Evolutionary conservation across 1,140 invertebrate genomes (phyloP).

Genomic region (Macrocentrus cingulum): DNA sequence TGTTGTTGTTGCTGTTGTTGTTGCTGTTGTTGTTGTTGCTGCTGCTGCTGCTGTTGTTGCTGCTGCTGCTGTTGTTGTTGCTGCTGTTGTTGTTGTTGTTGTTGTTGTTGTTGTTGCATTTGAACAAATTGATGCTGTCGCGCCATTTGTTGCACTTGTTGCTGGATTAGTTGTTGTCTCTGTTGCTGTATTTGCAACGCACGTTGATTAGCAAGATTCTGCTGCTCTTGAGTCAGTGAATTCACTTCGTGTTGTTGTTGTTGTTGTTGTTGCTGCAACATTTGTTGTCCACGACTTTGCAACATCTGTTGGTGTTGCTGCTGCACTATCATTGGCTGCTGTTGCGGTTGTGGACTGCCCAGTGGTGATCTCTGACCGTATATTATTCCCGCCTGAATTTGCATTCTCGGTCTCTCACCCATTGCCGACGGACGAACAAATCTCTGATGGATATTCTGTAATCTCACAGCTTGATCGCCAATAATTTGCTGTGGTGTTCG

Average conservation of each 20-base stretch:
- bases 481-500: slow-evolving; percentile 53
- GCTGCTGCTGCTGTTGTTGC: too few relatives aligned
- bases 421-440: slow-evolving; percentile 50
- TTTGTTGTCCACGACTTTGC: slow-evolving; percentile 45
- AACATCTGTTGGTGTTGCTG: slow-evolving; percentile 33
- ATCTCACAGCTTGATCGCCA: slow-evolving; percentile 39
- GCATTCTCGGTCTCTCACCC: slow-evolving; percentile 50
- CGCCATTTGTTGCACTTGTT: slow-evolving; percentile 56
- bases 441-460: slow-evolving; percentile 47
- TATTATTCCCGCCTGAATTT: slow-evolving; percentile 47
- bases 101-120: slow-evolving; percentile 51
- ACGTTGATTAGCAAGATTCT: slow-evolving; percentile 45
- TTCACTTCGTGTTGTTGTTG: slow-evolving; percentile 50
- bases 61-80: too few relatives aligned
- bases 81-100: too few relatives aligned
- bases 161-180: slow-evolving; percentile 53
- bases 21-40: too few relatives aligned
- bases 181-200: slow-evolving; percentile 56
- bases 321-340: slow-evolving; percentile 44
- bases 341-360: slow-evolving; percentile 47
- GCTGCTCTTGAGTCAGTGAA: slow-evolving; percentile 36
- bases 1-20: too few relatives aligned
- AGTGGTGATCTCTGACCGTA: slow-evolving; percentile 52
- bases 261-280: slow-evolving; percentile 62
- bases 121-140: slow-evolving; percentile 59